Conservation (phyloP, 2,797 vertebrate genomes). For the Karalla daura region DNA sequence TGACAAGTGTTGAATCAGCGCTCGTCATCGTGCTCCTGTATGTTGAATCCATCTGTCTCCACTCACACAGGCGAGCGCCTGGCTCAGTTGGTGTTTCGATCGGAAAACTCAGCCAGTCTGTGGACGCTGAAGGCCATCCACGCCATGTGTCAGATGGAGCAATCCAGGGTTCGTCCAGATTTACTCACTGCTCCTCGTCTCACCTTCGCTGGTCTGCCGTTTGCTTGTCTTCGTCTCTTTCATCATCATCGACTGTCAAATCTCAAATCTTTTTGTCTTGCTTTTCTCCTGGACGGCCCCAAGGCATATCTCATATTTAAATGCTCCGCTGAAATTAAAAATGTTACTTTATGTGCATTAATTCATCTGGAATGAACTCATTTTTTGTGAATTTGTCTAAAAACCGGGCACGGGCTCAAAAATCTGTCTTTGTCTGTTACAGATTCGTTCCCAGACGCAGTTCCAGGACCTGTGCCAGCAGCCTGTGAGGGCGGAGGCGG, state of each 20-base stretch:
- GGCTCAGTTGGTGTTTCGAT: conserved; percentile 97
- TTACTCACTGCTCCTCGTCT: conserved; percentile 20
- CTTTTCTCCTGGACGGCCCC: not conserved
- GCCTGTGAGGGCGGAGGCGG: conserved; percentile 62
- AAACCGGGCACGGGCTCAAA: conserved; percentile 46
- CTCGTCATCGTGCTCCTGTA: conserved; percentile 25
- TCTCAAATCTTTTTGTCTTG: not conserved
- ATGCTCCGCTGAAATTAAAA: conserved; percentile 11
- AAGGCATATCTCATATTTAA: not conserved
- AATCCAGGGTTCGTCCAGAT: conserved; percentile 88
- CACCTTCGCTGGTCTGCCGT: conserved; percentile 3
- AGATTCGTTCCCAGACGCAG: conserved; percentile 92
- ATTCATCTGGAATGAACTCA: conserved; percentile 24
- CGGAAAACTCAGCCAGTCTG: conserved; percentile 95
- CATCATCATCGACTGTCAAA: conserved; percentile 16
- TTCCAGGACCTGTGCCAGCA: conserved; percentile 94
- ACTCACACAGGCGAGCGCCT: conserved; percentile 81
- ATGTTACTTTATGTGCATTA: not conserved
- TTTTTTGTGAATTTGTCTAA: conserved; percentile 23
- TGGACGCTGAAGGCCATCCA: conserved; percentile 97
- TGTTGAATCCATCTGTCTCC: conserved; percentile 53
- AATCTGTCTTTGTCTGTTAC: conserved; percentile 54
- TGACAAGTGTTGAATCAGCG: conserved; percentile 25
- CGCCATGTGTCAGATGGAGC: conserved; percentile 97
- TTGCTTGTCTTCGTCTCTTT: conserved; percentile 3